A percentile compares a stretch with the other conserved stretches of the same genome.
Evolutionary conservation across 1,140 invertebrate species (phyloP).

Genomic region (Drosophila busckii): DNA sequence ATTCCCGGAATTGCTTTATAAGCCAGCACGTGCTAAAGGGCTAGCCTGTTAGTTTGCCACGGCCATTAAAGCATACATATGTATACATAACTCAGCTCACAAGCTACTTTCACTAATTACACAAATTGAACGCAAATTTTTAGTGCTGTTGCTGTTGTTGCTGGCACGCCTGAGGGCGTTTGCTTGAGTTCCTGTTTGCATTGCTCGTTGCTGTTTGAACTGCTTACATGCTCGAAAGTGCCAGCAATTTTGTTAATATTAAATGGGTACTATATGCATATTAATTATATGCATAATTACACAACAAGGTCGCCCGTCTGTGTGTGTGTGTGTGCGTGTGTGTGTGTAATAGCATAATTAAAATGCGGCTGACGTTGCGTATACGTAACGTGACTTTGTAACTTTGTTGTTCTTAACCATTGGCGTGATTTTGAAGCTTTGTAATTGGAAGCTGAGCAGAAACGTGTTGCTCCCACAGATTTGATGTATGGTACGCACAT

Average conservation of each 20-base stretch:
- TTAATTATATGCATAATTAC: constrained; percentile 75
- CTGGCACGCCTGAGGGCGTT: background rate
- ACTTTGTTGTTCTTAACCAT: constrained; percentile 15
- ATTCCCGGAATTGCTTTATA: constrained; percentile 36
- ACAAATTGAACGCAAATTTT: constrained; percentile 69
- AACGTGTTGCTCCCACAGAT: too few relatives aligned
- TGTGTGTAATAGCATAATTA: constrained; percentile 43
- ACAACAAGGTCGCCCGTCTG: constrained; percentile 24
- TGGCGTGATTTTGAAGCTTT: constrained; percentile 28
- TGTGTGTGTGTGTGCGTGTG: background rate
- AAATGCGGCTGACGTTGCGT: constrained; percentile 49
- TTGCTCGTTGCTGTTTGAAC: constrained; percentile 2
- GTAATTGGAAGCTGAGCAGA: too few relatives aligned
- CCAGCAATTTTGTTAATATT: constrained; percentile 65
- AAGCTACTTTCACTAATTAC: constrained; percentile 66
- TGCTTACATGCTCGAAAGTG: constrained; percentile 46
- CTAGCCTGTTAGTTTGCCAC: background rate
- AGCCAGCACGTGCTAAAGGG: constrained; percentile 6
- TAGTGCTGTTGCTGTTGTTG: constrained; percentile 22
- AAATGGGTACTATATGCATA: constrained; percentile 71
- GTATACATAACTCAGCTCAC: background rate
- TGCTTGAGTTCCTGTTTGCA: constrained; percentile 11
- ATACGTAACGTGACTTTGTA: constrained; percentile 52
- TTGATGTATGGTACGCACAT: too few relatives aligned
- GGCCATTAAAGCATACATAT: background rate